Conservation (phyloP, 2,113 vertebrate genomes). For the Panurus biarmicus region DNA sequence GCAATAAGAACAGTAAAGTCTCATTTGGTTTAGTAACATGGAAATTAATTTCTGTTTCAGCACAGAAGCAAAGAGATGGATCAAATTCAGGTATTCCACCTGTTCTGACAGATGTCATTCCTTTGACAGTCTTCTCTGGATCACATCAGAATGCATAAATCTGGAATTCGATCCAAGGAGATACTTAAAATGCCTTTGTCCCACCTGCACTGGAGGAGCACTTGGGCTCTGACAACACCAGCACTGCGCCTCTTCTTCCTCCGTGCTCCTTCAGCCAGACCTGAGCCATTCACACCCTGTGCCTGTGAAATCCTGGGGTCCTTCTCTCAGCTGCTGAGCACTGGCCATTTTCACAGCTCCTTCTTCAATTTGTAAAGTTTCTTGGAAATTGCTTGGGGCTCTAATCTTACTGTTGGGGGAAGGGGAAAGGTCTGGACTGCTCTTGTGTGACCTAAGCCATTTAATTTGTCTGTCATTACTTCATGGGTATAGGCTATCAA, state of each 20-base stretch:
- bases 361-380: neutral
- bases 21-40: neutral
- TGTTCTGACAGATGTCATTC: neutral
- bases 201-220: neutral
- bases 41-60: neutral
- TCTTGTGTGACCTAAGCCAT: constrained; percentile 23
- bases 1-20: neutral
- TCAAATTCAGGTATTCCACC: neutral
- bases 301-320: neutral
- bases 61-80: neutral
- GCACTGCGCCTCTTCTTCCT: neutral
- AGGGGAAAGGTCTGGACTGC: neutral
- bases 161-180: neutral
- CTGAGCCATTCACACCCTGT: neutral
- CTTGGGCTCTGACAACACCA: neutral
- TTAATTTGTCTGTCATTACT: constrained; percentile 54
- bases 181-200: neutral
- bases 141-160: neutral
- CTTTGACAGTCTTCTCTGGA: neutral
- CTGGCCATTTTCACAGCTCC: neutral
- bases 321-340: neutral
- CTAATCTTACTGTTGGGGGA: neutral
- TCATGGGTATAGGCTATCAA: constrained; percentile 23
- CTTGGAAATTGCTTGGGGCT: neutral
- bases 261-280: neutral